These are phyloP conservation scores for Drosophila mercatorum DNA, from an alignment of 2,888 invertebrate species.

Conservation along the genomic window DNA sequence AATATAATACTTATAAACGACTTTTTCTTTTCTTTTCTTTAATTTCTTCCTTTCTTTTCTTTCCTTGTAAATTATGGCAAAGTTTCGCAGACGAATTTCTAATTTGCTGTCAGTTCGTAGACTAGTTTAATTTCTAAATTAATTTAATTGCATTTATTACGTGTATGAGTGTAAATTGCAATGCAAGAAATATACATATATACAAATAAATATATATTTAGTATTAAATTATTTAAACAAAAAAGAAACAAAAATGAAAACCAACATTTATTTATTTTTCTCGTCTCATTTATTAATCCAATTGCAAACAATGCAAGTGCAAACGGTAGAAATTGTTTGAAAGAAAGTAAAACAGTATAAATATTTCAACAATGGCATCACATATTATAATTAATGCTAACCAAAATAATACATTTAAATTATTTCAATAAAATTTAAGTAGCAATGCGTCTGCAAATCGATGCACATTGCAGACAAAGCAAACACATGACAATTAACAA, in stretches of 20 bases:
- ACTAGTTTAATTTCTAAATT: slow-evolving; percentile 75
- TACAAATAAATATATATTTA: slow-evolving; percentile 44
- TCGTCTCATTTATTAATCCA: slow-evolving; percentile 22
- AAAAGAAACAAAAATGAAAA: slow-evolving; percentile 51
- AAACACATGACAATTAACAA: slow-evolving; percentile 52
- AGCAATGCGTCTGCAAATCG: slow-evolving; percentile 25
- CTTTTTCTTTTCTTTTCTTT: background rate
- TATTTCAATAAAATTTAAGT: slow-evolving; percentile 32
- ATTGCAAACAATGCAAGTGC: slow-evolving; percentile 52
- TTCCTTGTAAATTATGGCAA: slow-evolving; percentile 74
- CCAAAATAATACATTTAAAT: slow-evolving; percentile 44
- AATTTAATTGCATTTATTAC: slow-evolving; percentile 73
- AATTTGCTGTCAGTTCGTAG: slow-evolving; percentile 64
- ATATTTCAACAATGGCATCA: slow-evolving; percentile 45
- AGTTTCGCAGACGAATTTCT: slow-evolving; percentile 46
- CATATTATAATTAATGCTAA: slow-evolving; percentile 48
- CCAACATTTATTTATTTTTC: slow-evolving; percentile 42
- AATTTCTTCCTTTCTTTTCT: slow-evolving; percentile 31
- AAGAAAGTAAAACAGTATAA: slow-evolving; percentile 14
- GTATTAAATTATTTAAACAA: slow-evolving; percentile 76
- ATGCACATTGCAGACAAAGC: slow-evolving; percentile 28
- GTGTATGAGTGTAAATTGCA: slow-evolving; percentile 72
- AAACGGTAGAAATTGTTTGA: slow-evolving; percentile 40
- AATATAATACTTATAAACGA: slow-evolving; percentile 45
- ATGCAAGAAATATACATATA: slow-evolving; percentile 33